Evolutionary conservation across 2,797 vertebrate genomes (phyloP).

Genomic region (Crocidura indochinensis): DNA sequence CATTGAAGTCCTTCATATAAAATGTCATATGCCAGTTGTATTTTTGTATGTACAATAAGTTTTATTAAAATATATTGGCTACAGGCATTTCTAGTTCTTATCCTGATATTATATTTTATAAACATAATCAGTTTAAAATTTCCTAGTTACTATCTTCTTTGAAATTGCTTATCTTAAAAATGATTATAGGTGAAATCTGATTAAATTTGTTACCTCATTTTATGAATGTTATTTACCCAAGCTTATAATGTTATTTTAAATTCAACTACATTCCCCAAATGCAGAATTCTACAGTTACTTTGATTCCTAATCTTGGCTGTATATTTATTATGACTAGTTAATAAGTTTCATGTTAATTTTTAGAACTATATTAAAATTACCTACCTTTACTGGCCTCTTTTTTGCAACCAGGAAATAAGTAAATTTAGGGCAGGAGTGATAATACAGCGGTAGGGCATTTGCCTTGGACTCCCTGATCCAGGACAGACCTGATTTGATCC

Average conservation of each 20-base stretch:
- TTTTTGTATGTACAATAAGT: not conserved
- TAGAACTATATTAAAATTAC: not conserved
- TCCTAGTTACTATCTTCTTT: too few species aligned
- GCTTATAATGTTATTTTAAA: not conserved
- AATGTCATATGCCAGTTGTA: too few species aligned
- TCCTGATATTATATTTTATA: not conserved
- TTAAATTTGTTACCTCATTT: not conserved
- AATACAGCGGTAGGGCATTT: too few species aligned
- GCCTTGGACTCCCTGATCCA: too few species aligned
- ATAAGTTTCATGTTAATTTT: not conserved
- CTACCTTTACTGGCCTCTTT: too few species aligned
- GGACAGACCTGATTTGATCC: too few species aligned
- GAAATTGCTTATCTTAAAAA: not conserved
- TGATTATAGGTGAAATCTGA: not conserved
- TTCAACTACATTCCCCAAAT: slow-evolving; percentile 1
- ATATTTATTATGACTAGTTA: not conserved
- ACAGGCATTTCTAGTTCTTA: not conserved
- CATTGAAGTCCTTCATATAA: not conserved
- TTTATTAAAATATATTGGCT: too few species aligned
- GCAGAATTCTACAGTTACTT: not conserved
- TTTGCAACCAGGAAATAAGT: too few species aligned
- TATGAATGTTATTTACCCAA: not conserved
- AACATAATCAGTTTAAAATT: not conserved
- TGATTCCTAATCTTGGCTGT: not conserved
- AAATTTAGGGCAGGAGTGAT: too few species aligned